Percentiles rank a stretch among this genome's conserved stretches.
phyloP scores from a whole-genome alignment of 2,113 vertebrate genomes.

The Taurulus bubalis region DNA sequence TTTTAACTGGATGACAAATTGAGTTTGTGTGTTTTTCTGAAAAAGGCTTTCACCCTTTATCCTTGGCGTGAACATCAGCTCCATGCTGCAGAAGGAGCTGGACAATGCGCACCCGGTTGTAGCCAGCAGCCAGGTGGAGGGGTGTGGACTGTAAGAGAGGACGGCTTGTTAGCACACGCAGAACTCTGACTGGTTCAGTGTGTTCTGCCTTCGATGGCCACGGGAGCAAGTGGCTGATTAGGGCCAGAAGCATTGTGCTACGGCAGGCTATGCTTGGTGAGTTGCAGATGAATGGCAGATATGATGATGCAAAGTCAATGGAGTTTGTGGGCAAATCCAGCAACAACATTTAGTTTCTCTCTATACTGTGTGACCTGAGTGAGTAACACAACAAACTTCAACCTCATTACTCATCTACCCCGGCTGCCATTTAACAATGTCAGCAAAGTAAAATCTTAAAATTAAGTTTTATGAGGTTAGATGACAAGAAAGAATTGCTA shows the following conservation, averaged over 20 bases:
- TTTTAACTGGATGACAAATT: not conserved
- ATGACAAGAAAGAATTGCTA: conserved; percentile 10
- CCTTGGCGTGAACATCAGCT: conserved; percentile 97
- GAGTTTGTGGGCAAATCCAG: conserved; percentile 43
- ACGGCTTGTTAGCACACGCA: conserved; percentile 39
- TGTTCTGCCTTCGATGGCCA: conserved; percentile 57
- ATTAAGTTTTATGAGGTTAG: conserved; percentile 20
- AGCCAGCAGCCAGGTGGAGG: conserved; percentile 96
- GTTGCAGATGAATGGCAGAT: conserved; percentile 67
- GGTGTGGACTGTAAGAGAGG: conserved; percentile 91
- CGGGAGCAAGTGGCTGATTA: conserved; percentile 73
- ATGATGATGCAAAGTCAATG: conserved; percentile 63
- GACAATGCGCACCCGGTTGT: conserved; percentile 97
- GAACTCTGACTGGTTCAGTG: not conserved
- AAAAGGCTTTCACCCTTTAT: conserved; percentile 89
- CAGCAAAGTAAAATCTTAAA: not conserved
- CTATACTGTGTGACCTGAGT: conserved; percentile 35
- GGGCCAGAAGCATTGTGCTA: conserved; percentile 70
- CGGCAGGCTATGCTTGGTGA: conserved; percentile 67
- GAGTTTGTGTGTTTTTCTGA: not conserved
- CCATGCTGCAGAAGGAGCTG: conserved; percentile 98
- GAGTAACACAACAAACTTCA: conserved; percentile 32
- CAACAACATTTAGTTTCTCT: conserved; percentile 24
- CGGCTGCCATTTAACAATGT: conserved; percentile 6
- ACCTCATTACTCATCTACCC: conserved; percentile 23